Evolutionary conservation across 2,888 invertebrate species (phyloP).

Genomic region (Patella ulyssiponensis): DNA sequence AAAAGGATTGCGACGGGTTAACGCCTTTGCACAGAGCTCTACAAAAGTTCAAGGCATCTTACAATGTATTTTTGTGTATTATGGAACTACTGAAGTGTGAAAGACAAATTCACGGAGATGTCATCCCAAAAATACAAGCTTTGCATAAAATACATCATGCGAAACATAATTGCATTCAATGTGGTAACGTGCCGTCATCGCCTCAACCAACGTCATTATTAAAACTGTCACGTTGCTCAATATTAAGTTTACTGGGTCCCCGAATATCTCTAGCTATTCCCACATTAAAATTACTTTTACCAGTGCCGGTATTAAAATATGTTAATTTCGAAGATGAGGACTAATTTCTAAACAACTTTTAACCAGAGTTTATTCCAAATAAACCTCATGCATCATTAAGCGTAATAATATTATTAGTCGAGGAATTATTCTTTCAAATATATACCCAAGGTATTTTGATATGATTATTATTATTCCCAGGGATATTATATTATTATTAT

Average conservation of each 20-base stretch:
- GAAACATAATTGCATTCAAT: conserved; percentile 2
- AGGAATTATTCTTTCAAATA: too few relatives aligned
- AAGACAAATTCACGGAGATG: conserved; percentile 14
- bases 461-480: too few relatives aligned
- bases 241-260: not conserved
- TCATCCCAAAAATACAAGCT: not conserved
- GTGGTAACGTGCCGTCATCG: not conserved
- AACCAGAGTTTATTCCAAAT: too few relatives aligned
- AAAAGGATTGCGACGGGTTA: conserved; percentile 16
- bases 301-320: conserved; percentile 1
- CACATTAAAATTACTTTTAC: not conserved
- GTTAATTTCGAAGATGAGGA: not conserved
- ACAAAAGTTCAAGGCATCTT: conserved; percentile 5
- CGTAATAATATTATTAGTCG: too few relatives aligned
- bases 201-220: not conserved
- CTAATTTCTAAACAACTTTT: not conserved
- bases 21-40: conserved; percentile 17
- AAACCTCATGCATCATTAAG: too few relatives aligned
- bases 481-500: too few relatives aligned
- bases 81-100: conserved; percentile 20
- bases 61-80: conserved; percentile 15
- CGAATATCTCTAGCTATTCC: not conserved
- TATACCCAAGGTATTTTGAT: too few relatives aligned
- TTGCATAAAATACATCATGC: conserved; percentile 17
- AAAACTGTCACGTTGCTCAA: not conserved